Percentiles rank a stretch among this genome's conserved stretches.
Conservation (phyloP, 2,888 invertebrate species). For the Hirtodrosophila duncani region DNA sequence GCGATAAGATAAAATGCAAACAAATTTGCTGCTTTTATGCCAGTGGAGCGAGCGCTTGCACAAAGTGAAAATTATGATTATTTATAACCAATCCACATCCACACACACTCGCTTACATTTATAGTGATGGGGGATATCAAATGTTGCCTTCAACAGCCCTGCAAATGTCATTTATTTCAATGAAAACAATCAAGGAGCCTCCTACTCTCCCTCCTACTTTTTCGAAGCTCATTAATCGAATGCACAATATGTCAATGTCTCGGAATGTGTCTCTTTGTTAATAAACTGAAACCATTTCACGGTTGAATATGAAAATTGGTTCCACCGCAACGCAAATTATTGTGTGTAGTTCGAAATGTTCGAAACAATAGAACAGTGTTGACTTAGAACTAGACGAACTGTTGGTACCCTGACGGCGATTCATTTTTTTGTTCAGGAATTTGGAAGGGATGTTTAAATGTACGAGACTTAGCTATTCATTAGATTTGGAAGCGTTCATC, state of each 20-base stretch:
- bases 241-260: slow-evolving; percentile 67
- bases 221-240: slow-evolving; percentile 51
- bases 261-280: slow-evolving; percentile 7
- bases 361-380: too few species aligned
- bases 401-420: too few species aligned
- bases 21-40: slow-evolving; percentile 69
- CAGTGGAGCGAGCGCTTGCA: slow-evolving; percentile 13
- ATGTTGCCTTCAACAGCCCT: slow-evolving; percentile 56
- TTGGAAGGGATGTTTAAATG: too few species aligned
- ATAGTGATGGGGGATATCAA: slow-evolving; percentile 65
- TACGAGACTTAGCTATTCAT: too few species aligned
- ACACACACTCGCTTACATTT: too few species aligned
- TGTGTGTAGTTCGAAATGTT: too few species aligned
- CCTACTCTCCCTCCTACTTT: slow-evolving; percentile 14
- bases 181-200: slow-evolving; percentile 62
- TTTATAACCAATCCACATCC: too few species aligned
- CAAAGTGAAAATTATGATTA: not conserved
- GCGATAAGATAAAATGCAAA: slow-evolving; percentile 70
- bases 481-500: too few species aligned
- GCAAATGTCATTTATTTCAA: slow-evolving; percentile 64
- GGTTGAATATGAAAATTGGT: slow-evolving; percentile 23
- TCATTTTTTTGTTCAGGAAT: too few species aligned
- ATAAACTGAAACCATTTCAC: slow-evolving; percentile 53
- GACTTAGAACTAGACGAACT: too few species aligned
- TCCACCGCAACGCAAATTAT: slow-evolving; percentile 22